Percentiles rank a stretch among this genome's conserved stretches.
Conservation (phyloP, 1,140 invertebrate species). For the Papilio glaucus region DNA sequence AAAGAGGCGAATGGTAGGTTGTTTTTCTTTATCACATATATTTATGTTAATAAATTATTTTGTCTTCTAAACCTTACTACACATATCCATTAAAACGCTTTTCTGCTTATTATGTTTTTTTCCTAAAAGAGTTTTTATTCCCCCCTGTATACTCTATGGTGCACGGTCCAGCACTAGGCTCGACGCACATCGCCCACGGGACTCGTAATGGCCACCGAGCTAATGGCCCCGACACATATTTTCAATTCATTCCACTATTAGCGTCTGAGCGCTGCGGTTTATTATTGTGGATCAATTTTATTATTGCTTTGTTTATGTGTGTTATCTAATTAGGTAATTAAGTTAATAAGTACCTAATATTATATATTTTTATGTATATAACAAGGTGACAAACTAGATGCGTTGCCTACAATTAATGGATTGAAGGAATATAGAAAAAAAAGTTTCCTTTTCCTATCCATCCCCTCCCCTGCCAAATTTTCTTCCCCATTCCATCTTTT, state of each 20-base stretch:
- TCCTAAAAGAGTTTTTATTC: neutral
- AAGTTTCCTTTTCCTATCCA: too few species aligned
- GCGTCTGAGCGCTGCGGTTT: constrained; percentile 46
- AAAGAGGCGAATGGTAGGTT: too few species aligned
- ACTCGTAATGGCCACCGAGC: constrained; percentile 60
- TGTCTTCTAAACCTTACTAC: neutral
- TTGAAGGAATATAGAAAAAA: too few species aligned
- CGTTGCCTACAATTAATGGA: too few species aligned
- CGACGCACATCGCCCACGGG: constrained; percentile 58
- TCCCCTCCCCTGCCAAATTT: too few species aligned
- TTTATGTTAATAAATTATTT: too few species aligned
- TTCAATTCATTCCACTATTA: constrained; percentile 71
- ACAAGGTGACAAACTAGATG: too few species aligned
- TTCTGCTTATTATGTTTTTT: neutral
- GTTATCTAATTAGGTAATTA: constrained; percentile 16
- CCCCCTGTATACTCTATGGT: constrained; percentile 40
- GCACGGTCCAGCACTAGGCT: constrained; percentile 45
- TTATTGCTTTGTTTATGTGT: constrained; percentile 49
- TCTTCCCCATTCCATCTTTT: too few species aligned
- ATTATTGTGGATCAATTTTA: constrained; percentile 56
- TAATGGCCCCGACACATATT: constrained; percentile 74
- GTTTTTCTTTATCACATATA: too few species aligned
- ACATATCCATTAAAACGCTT: neutral
- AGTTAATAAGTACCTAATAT: too few species aligned
- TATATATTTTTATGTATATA: too few species aligned